Evolutionary conservation across 2,113 vertebrate species (phyloP).

Genomic region (human): DNA sequence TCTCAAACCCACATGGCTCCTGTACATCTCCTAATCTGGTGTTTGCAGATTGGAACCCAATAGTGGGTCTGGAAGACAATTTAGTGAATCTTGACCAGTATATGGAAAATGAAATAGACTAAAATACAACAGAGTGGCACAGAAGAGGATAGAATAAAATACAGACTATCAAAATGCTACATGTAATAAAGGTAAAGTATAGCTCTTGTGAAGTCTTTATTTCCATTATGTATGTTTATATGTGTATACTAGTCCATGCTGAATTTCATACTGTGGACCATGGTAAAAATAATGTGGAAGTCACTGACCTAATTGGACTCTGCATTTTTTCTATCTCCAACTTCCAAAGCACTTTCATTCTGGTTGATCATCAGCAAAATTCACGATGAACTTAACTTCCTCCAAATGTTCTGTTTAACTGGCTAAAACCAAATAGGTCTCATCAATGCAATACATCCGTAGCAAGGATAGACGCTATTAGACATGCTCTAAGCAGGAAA

Average conservation of each 20-base stretch:
- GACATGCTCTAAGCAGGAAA: background rate
- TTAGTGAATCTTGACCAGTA: background rate
- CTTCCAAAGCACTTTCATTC: constrained; percentile 12
- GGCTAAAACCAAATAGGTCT: background rate
- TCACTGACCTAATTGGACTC: background rate
- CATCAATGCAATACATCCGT: background rate
- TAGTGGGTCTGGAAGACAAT: background rate
- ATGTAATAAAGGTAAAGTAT: background rate
- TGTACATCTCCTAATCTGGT: background rate
- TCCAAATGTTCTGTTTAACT: background rate
- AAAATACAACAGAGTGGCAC: background rate
- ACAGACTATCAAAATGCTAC: background rate
- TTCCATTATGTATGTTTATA: background rate
- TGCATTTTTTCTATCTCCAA: background rate
- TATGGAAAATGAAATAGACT: constrained; percentile 10
- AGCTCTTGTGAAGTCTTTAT: constrained; percentile 21
- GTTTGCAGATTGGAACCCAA: background rate
- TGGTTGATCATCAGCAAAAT: background rate
- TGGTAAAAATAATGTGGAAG: background rate
- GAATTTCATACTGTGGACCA: background rate
- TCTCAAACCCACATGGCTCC: background rate
- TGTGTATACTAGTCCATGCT: background rate
- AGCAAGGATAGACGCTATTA: background rate
- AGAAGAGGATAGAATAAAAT: background rate
- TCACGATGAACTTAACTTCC: background rate